Evolutionary conservation across 2,888 invertebrate species (phyloP).

Genomic region (Tenthredo scrophulariae): DNA sequence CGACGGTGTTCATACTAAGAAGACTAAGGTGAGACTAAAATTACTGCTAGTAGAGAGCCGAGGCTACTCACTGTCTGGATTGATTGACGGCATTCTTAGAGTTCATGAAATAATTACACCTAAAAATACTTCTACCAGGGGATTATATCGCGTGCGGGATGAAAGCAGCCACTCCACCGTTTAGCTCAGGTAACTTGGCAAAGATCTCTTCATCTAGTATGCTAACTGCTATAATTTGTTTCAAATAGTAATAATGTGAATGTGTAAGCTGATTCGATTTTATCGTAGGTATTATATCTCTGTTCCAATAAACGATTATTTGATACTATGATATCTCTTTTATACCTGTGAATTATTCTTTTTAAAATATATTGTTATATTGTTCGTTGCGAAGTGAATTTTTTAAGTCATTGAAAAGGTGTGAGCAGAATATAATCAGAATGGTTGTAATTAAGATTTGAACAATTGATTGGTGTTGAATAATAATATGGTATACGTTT

Average conservation of each 20-base stretch:
- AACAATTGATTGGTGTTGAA: background rate
- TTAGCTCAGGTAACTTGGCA: background rate
- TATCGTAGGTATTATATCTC: background rate
- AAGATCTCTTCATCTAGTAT: background rate
- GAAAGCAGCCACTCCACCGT: background rate
- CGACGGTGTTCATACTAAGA: conserved; percentile 62
- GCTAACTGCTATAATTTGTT: background rate
- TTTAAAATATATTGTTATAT: background rate
- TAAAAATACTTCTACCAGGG: conserved; percentile 37
- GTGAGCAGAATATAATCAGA: background rate
- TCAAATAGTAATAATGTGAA: background rate
- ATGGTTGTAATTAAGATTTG: background rate
- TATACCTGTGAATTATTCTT: background rate
- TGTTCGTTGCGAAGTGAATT: background rate
- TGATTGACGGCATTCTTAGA: conserved; percentile 46
- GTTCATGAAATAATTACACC: conserved; percentile 49
- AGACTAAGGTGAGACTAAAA: conserved; percentile 75
- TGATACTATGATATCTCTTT: background rate
- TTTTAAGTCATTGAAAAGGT: background rate
- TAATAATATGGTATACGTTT: background rate
- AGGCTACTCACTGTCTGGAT: conserved; percentile 41
- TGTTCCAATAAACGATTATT: background rate
- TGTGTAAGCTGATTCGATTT: background rate
- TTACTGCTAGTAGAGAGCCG: conserved; percentile 69
- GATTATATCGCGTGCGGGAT: background rate